Conservation (phyloP, 2,888 invertebrate species). For the Noctua janthe region DNA sequence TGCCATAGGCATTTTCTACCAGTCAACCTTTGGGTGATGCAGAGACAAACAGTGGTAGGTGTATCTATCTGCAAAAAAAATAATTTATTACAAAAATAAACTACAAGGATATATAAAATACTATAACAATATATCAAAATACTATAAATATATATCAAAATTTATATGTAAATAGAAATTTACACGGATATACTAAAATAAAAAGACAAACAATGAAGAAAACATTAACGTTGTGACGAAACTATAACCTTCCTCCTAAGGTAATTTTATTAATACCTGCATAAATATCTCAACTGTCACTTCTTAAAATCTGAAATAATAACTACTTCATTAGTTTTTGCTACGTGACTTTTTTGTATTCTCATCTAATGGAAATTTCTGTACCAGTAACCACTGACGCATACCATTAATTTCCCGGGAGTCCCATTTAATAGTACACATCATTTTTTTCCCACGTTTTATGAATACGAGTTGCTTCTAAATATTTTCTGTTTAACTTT, state of each 20-base stretch:
- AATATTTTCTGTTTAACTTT: slow-evolving; percentile 5
- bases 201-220: too few species aligned
- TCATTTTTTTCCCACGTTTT: background rate
- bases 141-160: too few species aligned
- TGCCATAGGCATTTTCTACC: too few species aligned
- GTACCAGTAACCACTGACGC: background rate
- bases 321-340: background rate
- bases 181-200: too few species aligned
- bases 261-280: background rate
- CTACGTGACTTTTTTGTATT: background rate
- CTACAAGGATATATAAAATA: too few species aligned
- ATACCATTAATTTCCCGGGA: background rate
- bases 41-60: too few species aligned
- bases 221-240: too few species aligned
- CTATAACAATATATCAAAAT: too few species aligned
- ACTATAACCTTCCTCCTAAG: background rate
- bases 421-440: background rate
- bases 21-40: too few species aligned
- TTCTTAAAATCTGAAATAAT: background rate
- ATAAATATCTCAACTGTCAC: background rate
- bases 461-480: background rate
- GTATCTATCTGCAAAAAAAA: too few species aligned
- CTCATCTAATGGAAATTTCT: background rate
- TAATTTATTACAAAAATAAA: too few species aligned
- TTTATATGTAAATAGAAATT: too few species aligned